Percentiles rank a stretch among this genome's conserved stretches.
Evolutionary conservation across 1,140 invertebrate species (phyloP).

Genomic region (Pomacea maculata): DNA sequence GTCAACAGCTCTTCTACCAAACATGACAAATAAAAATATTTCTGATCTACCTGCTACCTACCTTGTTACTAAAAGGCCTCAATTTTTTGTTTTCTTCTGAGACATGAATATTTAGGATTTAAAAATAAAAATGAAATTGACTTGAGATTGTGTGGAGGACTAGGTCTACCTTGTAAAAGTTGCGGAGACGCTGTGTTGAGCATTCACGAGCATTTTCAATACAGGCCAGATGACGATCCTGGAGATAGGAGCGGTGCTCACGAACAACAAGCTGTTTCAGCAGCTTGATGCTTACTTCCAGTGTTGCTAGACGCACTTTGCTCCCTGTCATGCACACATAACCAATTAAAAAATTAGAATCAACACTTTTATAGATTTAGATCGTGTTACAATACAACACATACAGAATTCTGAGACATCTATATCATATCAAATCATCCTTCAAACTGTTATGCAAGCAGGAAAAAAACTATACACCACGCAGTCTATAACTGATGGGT

Average conservation of each 20-base stretch:
- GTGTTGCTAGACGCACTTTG: slow-evolving; percentile 86
- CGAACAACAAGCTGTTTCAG: slow-evolving; percentile 71
- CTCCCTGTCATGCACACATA: slow-evolving; percentile 67
- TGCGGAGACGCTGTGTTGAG: slow-evolving; percentile 84
- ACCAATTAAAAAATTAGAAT: no score
- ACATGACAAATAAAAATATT: not conserved
- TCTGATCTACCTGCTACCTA: not conserved
- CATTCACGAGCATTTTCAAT: slow-evolving; percentile 85
- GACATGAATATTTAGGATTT: not conserved
- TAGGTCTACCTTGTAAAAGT: slow-evolving; percentile 84
- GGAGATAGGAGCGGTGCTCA: slow-evolving; percentile 69
- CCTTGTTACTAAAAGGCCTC: not conserved
- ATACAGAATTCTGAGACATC: no score
- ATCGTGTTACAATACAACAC: no score
- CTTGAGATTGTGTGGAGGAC: not conserved
- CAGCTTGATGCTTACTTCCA: slow-evolving; percentile 87
- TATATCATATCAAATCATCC: no score
- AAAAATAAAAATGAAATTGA: not conserved
- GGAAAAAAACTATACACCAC: no score
- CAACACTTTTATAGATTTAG: no score
- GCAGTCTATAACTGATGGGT: no score
- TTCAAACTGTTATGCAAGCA: no score
- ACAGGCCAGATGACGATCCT: slow-evolving; percentile 74
- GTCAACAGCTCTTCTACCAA: no score
- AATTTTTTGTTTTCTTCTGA: not conserved